Evolutionary conservation across 2,888 invertebrate species (phyloP), one percentile per base, ranked within the genome.

Genomic region (Polyommatus iphigenia): DNA sequence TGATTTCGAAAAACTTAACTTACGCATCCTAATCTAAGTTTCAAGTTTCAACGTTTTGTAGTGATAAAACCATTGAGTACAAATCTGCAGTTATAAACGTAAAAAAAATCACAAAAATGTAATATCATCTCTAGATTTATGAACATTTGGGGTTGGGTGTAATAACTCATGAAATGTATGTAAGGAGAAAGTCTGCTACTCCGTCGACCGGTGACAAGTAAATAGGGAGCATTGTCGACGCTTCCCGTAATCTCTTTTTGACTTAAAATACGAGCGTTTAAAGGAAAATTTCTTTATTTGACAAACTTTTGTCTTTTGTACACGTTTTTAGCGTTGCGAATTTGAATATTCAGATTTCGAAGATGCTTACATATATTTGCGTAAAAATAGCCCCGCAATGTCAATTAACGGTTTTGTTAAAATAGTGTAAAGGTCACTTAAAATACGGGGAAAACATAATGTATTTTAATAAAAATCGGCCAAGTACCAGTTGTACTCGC

Each of bases 121-220:
- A 29, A 59, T 78, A 50, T 15, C 87, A 84, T 78, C 90, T 88
- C 88, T 83, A 78, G 54, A 75, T 75, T 54, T 75, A 50, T 29
- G 29, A 29, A 54, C 54, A 54, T 75, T 75, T 75, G 88, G 91
- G 91, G 91, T 88, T 86, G 90, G 84, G 90, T 90, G 91, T 92
- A 94, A 94, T 93, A 91, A 90, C 93, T 91, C 93, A 92, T 94
- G 93, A 94, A 94, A 94, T 93, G 89, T 93, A 93, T 92, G 93
- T 92, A 93, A 93, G 90, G 89, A 88, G 88, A 85, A 87, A 85
- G 87, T 86, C 89, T 87, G 87, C 86, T 86, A 86, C 90, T 91
- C 87, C 79, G 80, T 83, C 83, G 81, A 83, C 84, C 86, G 87
- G 85, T 87, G 85, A 85, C 87, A 86, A 87, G 88, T 84, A 88